phyloP scores from a whole-genome alignment of 2,888 invertebrate genomes.

The Anodontia alba region DNA sequence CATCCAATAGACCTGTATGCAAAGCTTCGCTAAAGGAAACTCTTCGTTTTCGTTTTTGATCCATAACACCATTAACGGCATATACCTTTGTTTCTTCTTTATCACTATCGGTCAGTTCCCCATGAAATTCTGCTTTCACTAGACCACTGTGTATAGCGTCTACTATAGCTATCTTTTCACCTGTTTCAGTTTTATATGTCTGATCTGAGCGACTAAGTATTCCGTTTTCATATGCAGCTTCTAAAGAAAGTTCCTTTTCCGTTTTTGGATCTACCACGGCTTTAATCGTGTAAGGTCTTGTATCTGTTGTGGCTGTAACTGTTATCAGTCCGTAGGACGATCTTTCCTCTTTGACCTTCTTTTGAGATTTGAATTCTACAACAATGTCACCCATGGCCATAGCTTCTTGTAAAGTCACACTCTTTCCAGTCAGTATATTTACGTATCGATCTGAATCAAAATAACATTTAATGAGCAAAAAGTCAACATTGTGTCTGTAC shows the following conservation, averaged over 20 bases:
- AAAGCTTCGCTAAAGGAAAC: slow-evolving; percentile 77
- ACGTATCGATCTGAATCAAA: slow-evolving; percentile 66
- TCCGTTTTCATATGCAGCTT: slow-evolving; percentile 68
- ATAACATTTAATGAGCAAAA: background rate
- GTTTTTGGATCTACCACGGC: slow-evolving; percentile 72
- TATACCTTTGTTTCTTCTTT: slow-evolving; percentile 80
- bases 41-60: slow-evolving; percentile 72
- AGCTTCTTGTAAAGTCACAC: slow-evolving; percentile 78
- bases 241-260: slow-evolving; percentile 64
- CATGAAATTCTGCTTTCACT: slow-evolving; percentile 77
- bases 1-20: slow-evolving; percentile 73
- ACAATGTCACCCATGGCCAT: slow-evolving; percentile 80
- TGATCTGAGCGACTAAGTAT: slow-evolving; percentile 69
- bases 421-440: slow-evolving; percentile 72
- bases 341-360: slow-evolving; percentile 80
- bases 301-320: slow-evolving; percentile 79
- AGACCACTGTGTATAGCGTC: slow-evolving; percentile 79
- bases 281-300: slow-evolving; percentile 78
- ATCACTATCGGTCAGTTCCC: slow-evolving; percentile 48
- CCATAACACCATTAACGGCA: slow-evolving; percentile 82
- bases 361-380: slow-evolving; percentile 77
- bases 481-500: background rate
- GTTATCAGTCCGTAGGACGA: slow-evolving; percentile 83
- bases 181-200: slow-evolving; percentile 72
- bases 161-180: slow-evolving; percentile 70